Base-by-base conservation (phyloP, 2,113 vertebrate species). In the Myiozetetes cayanensis region DNA sequence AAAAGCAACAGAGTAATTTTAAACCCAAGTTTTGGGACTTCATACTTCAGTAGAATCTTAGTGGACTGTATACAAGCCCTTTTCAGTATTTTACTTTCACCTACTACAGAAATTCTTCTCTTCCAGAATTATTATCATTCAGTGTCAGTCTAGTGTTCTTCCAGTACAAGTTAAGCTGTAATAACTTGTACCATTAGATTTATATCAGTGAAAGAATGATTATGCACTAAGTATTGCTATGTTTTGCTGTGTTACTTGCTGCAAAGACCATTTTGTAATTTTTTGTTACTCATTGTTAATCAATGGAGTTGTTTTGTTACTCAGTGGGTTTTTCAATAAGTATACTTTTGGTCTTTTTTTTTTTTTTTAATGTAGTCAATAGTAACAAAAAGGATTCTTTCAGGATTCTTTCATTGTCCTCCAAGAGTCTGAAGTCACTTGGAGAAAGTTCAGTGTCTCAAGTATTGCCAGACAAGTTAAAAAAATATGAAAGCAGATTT, bases 401-500 rank as follows among this genome's bases (percentile, higher is more conserved):
- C 12, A 59, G 8, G 17, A 85, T 59, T 87, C 24, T 84, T 87
- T 94, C 43, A 43, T 65, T 81, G 18, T 59, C 33, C 8, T 96
- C 39, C 50, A 89, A 86, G 16, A 74, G 2, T 39, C 70, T 85
- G 73, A 89, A 85, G 24, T 56, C 30, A 52, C 7, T 23, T 77
- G 35, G 47, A 87, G 22, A 59, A 73, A 62, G 31, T 55, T 94
- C 73, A 62, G 43, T 50, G 46, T 46, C 16, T 86, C 52, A 86
- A 83, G 22, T 58, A 62, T 84, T 87, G 61, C 8, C 70, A 78
- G 47, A 71, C 13, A 74, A 31, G 46, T 62, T 92, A 43, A 81
- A 73, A 93, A 94, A 73, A n/a, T 87, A 73, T 78, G 35, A 80
- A 92, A 77, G 15, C 9, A 89, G 14, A 39, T 77, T 94, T 89